Base-by-base conservation (phyloP, 2,888 invertebrate species). In the Stenodema calcarata region DNA sequence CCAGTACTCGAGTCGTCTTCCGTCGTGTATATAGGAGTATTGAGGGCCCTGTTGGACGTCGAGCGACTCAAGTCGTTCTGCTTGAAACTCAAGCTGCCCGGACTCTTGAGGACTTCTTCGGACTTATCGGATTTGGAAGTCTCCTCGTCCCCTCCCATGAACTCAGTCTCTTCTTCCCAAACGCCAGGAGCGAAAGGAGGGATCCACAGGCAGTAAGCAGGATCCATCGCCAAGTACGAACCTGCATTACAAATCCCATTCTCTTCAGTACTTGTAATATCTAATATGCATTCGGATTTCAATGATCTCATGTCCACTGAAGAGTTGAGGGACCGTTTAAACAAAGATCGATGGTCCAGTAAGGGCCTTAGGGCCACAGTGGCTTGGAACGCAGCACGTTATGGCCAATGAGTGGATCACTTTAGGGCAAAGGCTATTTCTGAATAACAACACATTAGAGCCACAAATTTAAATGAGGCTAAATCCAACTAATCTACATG, bases 181-280 rank as follows among this genome's bases (percentile, higher is more conserved):
- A 85, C 87, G 27, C 90, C 90, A 1, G 90, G 90, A 23, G 90
- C 89, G 70, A 90, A 90, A 0, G 96, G 96, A 7, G 97, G 96
- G 89, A 96, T 96, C 96, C 96, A 97, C 0, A 96, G 95, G 75
- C 96, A 92, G 91, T 96, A 96, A 0, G 96, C 96, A 0, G 96
- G 96, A 91, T 97, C 97, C 96, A 96, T 96, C 78, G 96, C 96
- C 87, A 96, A 91, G 90, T 96, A 96, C 0, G 96, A 96, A 27
- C 96, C 82, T 82, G 69, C n/a, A 35, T 35, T 35, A 35, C 35
- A 35, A 35, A 35, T 35, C n/a, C n/a, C n/a, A n/a, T n/a, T n/a
- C n/a, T 35, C 9, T 35, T 35, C 35, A 35, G 35, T 4, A 70
- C 3, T 2, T 54, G 47, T 54, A 54, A 9, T 54, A 54, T n/a